phyloP scores from a whole-genome alignment of 2,113 vertebrate genomes.

The Hyperopisus bebe region DNA sequence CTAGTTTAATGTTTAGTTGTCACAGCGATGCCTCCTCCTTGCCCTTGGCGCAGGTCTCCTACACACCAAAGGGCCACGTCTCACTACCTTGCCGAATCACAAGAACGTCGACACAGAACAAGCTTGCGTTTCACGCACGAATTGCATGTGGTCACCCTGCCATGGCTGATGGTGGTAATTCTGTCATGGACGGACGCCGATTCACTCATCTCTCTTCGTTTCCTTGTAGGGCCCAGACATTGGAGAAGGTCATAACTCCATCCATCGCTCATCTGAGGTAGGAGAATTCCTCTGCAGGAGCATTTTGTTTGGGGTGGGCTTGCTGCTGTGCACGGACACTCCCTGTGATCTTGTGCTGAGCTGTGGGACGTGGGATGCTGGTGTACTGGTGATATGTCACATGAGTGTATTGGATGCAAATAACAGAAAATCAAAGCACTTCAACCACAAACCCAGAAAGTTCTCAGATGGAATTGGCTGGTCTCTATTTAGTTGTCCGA shows the following conservation, averaged over 20 bases:
- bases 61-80: neutral
- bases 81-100: neutral
- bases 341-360: neutral
- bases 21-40: neutral
- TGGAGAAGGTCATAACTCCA: slow-evolving; percentile 38
- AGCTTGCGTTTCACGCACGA: neutral
- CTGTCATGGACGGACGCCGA: neutral
- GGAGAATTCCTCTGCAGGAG: slow-evolving; percentile 27
- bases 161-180: neutral
- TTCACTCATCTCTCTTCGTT: slow-evolving; percentile 16
- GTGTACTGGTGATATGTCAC: neutral
- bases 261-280: slow-evolving; percentile 49
- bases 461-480: neutral
- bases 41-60: neutral
- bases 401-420: neutral
- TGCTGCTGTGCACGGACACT: neutral
- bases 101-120: neutral
- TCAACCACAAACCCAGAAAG: neutral
- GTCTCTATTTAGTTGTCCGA: neutral
- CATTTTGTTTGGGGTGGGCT: neutral
- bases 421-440: neutral
- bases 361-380: neutral
- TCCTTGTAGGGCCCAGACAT: slow-evolving; percentile 41
- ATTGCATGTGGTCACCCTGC: neutral
- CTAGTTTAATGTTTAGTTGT: neutral